Evolutionary conservation across 2,797 vertebrate genomes (phyloP).

Genomic region (Tarsius wallacei): DNA sequence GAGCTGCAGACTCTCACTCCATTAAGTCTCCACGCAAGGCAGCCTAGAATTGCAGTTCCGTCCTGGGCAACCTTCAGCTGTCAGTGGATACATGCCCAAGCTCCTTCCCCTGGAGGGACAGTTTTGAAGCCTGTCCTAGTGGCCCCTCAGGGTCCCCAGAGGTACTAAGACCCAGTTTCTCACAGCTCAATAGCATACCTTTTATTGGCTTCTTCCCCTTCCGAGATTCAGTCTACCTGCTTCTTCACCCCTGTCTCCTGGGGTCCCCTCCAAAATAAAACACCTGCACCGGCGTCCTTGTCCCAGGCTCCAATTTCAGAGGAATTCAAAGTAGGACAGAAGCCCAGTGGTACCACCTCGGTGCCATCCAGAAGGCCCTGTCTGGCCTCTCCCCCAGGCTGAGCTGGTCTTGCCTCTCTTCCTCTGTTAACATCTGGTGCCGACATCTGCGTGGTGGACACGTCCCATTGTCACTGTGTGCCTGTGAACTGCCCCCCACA

Average conservation of each 20-base stretch:
- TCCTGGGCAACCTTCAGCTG: not conserved
- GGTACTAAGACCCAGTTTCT: not conserved
- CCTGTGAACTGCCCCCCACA: not conserved
- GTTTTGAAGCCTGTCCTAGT: not conserved
- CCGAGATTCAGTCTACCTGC: not conserved
- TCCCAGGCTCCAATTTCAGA: not conserved
- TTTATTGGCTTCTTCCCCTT: not conserved
- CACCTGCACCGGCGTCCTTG: not conserved
- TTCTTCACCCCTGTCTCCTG: not conserved
- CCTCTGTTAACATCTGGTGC: not conserved
- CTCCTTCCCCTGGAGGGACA: not conserved
- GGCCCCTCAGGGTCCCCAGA: not conserved
- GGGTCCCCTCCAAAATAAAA: not conserved
- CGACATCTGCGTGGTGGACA: not conserved
- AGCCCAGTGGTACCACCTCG: not conserved
- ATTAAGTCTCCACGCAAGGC: not conserved
- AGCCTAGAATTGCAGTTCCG: not conserved
- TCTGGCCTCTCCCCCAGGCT: not conserved
- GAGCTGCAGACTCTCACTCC: not conserved
- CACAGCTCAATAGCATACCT: not conserved
- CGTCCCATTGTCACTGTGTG: fast-evolving
- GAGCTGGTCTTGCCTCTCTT: not conserved
- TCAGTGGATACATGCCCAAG: not conserved
- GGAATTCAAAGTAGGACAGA: not conserved
- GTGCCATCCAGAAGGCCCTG: not conserved